These are phyloP conservation scores for Pediacus dermestoides DNA, from an alignment of 2,888 invertebrate species.

Conservation along the genomic window DNA sequence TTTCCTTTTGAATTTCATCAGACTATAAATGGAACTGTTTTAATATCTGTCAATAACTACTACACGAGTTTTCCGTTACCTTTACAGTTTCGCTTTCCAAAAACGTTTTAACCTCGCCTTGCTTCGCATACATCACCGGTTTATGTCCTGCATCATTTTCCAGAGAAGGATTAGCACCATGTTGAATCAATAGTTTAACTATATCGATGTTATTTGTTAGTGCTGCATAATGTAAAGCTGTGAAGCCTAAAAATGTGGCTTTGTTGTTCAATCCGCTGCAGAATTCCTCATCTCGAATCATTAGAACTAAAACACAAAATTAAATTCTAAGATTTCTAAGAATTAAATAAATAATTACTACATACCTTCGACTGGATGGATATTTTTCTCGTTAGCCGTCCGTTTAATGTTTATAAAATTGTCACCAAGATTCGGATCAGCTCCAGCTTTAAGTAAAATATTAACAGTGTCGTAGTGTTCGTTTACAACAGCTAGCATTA, in stretches of 20 bases:
- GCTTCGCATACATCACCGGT: slow-evolving; percentile 70
- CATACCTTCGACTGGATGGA: slow-evolving; percentile 71
- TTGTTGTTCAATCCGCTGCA: slow-evolving; percentile 64
- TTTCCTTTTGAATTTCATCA: slow-evolving; percentile 56
- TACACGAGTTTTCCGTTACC: slow-evolving; percentile 32
- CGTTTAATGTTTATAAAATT: slow-evolving; percentile 68
- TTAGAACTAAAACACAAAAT: slow-evolving; percentile 50
- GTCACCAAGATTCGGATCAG: slow-evolving; percentile 72
- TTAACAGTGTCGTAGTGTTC: slow-evolving; percentile 60
- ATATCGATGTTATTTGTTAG: slow-evolving; percentile 65
- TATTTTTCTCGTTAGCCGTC: slow-evolving; percentile 61
- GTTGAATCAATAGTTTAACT: slow-evolving; percentile 63
- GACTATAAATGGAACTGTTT: slow-evolving; percentile 35
- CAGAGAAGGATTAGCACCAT: slow-evolving; percentile 69
- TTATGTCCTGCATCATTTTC: slow-evolving; percentile 77
- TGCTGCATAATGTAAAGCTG: slow-evolving; percentile 85
- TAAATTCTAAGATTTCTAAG: slow-evolving; percentile 36
- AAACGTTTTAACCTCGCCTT: slow-evolving; percentile 60
- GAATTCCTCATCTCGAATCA: slow-evolving; percentile 79
- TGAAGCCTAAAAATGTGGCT: slow-evolving; percentile 79
- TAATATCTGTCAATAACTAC: neutral
- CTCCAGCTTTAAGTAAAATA: slow-evolving; percentile 68
- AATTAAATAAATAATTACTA: slow-evolving; percentile 42
- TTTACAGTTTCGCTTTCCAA: slow-evolving; percentile 55
- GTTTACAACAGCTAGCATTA: slow-evolving; percentile 82